These are phyloP conservation scores for Furcula furcula DNA, from an alignment of 2,888 invertebrate species.

Conservation along the genomic window DNA sequence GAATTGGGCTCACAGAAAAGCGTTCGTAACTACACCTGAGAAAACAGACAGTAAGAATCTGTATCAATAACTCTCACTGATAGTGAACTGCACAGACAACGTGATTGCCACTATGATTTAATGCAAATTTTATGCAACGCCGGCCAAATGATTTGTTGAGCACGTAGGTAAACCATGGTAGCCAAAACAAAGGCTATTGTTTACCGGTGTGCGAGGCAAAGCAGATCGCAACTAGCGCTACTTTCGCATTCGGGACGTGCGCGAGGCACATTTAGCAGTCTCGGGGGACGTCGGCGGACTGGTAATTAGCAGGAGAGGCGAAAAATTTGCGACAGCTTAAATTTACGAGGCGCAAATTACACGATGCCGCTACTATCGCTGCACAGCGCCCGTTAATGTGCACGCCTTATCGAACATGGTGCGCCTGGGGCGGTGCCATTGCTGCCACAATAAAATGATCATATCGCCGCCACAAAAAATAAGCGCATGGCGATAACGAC, in stretches of 20 bases:
- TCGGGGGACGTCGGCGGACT: constrained; percentile 73
- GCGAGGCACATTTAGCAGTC: constrained; percentile 75
- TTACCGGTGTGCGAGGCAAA: constrained; percentile 57
- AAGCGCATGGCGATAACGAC: background rate
- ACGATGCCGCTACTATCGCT: constrained; percentile 76
- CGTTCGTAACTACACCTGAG: background rate
- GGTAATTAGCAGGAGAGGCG: constrained; percentile 79
- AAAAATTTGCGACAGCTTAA: constrained; percentile 80
- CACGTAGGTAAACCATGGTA: constrained; percentile 60
- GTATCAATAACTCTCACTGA: constrained; percentile 2
- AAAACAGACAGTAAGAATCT: background rate
- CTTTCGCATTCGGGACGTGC: constrained; percentile 75
- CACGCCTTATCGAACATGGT: constrained; percentile 72
- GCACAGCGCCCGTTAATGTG: constrained; percentile 75
- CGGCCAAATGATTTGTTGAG: constrained; percentile 51
- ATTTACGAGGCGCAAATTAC: constrained; percentile 82
- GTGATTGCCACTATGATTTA: constrained; percentile 20
- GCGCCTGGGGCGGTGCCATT: constrained; percentile 35
- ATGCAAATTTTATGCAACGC: constrained; percentile 35
- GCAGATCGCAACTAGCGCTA: constrained; percentile 61
- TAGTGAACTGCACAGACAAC: constrained; percentile 14
- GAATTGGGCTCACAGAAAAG: no score
- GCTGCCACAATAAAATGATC: constrained; percentile 49
- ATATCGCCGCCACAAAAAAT: constrained; percentile 34
- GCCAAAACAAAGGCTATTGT: constrained; percentile 77